Base-by-base conservation (phyloP, 2,113 vertebrate genomes). In the Antennarius striatus region DNA sequence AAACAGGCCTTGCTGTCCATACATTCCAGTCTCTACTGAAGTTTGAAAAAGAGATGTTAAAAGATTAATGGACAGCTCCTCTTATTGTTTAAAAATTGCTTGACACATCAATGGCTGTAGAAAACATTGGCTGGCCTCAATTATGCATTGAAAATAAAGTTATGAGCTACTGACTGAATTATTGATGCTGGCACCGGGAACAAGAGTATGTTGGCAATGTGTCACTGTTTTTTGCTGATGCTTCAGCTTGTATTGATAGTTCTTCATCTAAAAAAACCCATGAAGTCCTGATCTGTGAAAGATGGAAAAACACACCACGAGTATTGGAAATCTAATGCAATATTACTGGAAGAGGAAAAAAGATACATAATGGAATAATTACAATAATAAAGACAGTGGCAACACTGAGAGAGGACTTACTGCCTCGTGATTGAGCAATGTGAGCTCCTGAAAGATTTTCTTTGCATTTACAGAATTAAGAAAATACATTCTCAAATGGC, bases 141-240 rank as follows among this genome's bases (percentile, higher is more conserved):
- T 88, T 88, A 90, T 89, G 88, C 80, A 89, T 86, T 80, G 81
- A 90, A 90, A 90, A 88, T 88, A 87, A 88, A 91, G 88, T 91
- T 89, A 90, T 87, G 89, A 90, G 82, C 84, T 81, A 56, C 68
- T 82, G 85, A 82, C 63, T 89, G 86, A 85, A 91, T 92, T 90
- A 91, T 92, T 91, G 81, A 90, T 91, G 88, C 86, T 89, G 88
- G 88, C 86, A 89, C 71, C 72, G 48, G 77, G 74, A 88, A 87
- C 71, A 77, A 79, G 83, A 82, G 71, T 73, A 79, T 80, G 76
- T 84, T 89, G 86, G 86, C 87, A 87, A 84, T 59, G 88, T 90
- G 82, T 91, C 86, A 85, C 71, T 6, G 53, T 60, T 51, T 36
- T 42, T 73, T 84, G 86, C 90, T 89, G 89, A 91, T 86, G 85